Evolutionary conservation across 2,797 vertebrate species (phyloP).

Genomic region (Malurus leucopterus): DNA sequence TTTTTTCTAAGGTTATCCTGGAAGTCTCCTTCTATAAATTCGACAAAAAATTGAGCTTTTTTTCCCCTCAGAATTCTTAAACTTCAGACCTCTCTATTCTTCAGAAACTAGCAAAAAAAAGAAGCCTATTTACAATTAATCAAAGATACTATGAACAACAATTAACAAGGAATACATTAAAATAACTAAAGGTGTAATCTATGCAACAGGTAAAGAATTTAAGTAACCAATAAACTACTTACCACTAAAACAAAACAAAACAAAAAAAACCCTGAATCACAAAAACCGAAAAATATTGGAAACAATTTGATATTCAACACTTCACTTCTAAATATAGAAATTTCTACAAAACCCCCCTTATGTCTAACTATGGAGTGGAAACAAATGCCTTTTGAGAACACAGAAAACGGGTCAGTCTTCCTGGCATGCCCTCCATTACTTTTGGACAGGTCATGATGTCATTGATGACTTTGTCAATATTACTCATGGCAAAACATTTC

Average conservation of each 20-base stretch:
- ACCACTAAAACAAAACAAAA: neutral
- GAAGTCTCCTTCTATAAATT: neutral
- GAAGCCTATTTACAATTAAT: neutral
- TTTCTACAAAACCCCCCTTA: fast-evolving
- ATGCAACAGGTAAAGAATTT: neutral
- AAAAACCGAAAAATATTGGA: neutral
- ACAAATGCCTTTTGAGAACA: neutral
- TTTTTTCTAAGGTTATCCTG: neutral
- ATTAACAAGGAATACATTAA: neutral
- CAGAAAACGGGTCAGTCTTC: neutral
- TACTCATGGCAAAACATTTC: neutral
- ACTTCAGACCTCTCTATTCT: neutral
- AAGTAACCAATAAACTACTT: neutral
- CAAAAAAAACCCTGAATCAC: no score
- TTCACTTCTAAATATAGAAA: neutral
- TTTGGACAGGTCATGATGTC: neutral
- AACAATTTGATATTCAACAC: neutral
- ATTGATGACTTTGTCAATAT: neutral
- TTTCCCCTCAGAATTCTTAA: neutral
- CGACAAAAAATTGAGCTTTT: fast-evolving
- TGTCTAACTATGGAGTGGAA: neutral
- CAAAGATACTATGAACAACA: neutral
- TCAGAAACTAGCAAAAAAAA: neutral
- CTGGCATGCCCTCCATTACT: no score
- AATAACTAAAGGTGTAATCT: neutral